Evolutionary conservation across 2,113 vertebrate genomes (phyloP).

Genomic region (Calyptomena viridis): DNA sequence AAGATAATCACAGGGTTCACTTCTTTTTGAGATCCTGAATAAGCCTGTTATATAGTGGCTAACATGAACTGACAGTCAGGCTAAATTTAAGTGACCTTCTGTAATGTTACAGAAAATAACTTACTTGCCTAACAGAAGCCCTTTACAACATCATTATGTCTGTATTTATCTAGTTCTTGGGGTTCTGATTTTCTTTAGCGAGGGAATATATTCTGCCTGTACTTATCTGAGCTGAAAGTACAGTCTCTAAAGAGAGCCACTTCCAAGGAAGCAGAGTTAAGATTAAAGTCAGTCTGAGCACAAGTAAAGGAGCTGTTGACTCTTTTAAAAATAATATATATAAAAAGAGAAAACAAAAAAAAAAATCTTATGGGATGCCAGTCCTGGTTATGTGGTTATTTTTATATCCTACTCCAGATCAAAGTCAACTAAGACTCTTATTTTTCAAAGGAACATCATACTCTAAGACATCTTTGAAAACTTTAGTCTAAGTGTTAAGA

Average conservation of each 20-base stretch:
- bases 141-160: not conserved
- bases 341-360: not conserved
- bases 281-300: slow-evolving; percentile 19
- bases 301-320: not conserved
- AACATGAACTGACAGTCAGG: not conserved
- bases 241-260: not conserved
- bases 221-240: not conserved
- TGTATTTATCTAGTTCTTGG: not conserved
- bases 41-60: not conserved
- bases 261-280: slow-evolving; percentile 13
- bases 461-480: slow-evolving; percentile 17
- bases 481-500: slow-evolving; percentile 1
- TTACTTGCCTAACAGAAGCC: not conserved
- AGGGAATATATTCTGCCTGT: not conserved
- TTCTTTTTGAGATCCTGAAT: slow-evolving; percentile 17
- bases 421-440: slow-evolving; percentile 4
- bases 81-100: slow-evolving; percentile 24
- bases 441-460: slow-evolving; percentile 49
- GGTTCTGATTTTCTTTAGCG: not conserved
- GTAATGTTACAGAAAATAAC: slow-evolving; percentile 4
- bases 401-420: slow-evolving; percentile 8
- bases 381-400: slow-evolving; percentile 15
- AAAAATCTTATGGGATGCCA: not conserved
- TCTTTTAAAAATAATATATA: not conserved
- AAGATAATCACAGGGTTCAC: slow-evolving; percentile 26